Base-by-base conservation (phyloP, 2,113 vertebrate genomes). In the Oxygymnocypris stewartii region DNA sequence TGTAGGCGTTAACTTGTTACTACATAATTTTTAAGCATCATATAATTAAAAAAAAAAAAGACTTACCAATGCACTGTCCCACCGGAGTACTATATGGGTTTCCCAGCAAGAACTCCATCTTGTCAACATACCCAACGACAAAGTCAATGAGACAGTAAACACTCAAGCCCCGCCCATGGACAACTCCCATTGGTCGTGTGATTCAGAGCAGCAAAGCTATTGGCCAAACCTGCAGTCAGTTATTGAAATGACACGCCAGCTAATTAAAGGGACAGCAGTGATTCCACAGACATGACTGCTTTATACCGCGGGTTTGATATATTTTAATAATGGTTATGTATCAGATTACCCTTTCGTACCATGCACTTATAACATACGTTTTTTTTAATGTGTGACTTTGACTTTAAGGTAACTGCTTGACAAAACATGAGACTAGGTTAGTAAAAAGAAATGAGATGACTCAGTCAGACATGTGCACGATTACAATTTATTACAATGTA, bases 61-160 rank as follows among this genome's bases (percentile, higher is more conserved):
- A 88, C 93, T 59, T 96, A 98, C 98, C 98, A 89, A 99, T 96
- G 90, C 97, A 98, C 91, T 98, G 97, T 87, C 98, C 98, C 92
- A 98, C 98, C 2, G 97, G 97, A 90, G 97, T 98, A 92, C 95
- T 97, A 93, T 97, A 99, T 84, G 98, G 98, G 93, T 98, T 99
- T 94, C 98, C 98, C 93, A 99, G 92, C 91, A 99, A 96, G 96
- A 99, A 99, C 96, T 99, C 98, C 98, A 98, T 99, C 96, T 97
- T 97, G 95, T 96, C 95, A 95, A 95, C 94, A 95, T 95, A 94
- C 94, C 82, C 87, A 87, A 31, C 69, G 85, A 93, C 88, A 92
- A 92, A 92, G 89, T 93, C 91, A 92, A 93, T 90, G 90, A 85
- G 89, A 87, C 87, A 80, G 89, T 87, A 91, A 90, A 82, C n/a